phyloP scores from a whole-genome alignment of 1,140 invertebrate genomes.

The Drosophila novamexicana region DNA sequence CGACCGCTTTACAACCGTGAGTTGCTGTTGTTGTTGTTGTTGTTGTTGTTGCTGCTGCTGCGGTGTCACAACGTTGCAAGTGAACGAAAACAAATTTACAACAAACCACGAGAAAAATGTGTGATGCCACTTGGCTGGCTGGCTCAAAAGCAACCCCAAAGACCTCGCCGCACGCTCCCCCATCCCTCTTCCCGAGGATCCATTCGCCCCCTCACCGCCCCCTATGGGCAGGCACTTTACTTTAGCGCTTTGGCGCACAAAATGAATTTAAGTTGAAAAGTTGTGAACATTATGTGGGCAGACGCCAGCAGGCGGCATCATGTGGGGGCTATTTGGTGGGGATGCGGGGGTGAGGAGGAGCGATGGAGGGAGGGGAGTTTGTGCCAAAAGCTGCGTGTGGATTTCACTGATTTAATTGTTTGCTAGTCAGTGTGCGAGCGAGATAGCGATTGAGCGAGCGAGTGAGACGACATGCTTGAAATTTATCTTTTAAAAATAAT shows the following conservation, averaged over 20 bases:
- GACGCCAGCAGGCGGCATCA: constrained; percentile 11
- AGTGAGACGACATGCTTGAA: constrained; percentile 51
- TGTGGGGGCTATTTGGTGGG: not conserved
- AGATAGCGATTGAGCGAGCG: not conserved
- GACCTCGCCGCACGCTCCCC: not conserved
- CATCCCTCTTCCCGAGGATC: not conserved
- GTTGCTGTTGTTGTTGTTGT: constrained; percentile 6
- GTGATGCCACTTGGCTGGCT: constrained; percentile 66
- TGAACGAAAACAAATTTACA: constrained; percentile 83
- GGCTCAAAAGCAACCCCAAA: constrained; percentile 18
- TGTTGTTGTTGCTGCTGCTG: constrained; percentile 28
- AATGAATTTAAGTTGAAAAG: constrained; percentile 82
- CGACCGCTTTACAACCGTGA: not conserved
- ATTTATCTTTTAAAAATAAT: constrained; percentile 83
- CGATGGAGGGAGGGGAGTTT: not conserved
- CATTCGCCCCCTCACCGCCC: not conserved
- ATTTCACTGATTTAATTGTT: constrained; percentile 83
- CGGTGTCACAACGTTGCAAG: constrained; percentile 77
- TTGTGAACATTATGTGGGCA: constrained; percentile 77
- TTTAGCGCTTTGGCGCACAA: constrained; percentile 59
- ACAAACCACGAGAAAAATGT: constrained; percentile 79
- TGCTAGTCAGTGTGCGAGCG: constrained; percentile 37
- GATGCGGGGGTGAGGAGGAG: constrained; percentile 4
- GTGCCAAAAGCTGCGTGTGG: constrained; percentile 66
- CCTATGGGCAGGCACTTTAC: constrained; percentile 26